Base-by-base conservation (phyloP, 2,113 vertebrate species). In the Porphyrio hochstetteri region DNA sequence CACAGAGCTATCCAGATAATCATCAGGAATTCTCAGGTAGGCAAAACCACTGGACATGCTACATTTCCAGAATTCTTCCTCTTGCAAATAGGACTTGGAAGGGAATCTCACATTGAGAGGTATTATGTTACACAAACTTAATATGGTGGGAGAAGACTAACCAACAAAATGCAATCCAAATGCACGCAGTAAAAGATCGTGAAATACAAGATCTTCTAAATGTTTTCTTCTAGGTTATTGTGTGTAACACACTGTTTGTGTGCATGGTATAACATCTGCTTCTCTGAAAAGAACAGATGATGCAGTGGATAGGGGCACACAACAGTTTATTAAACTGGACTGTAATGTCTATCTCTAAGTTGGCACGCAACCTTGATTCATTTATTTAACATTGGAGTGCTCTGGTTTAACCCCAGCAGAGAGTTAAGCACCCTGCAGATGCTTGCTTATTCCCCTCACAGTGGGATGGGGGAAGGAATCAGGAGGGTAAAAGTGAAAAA, bases 1-100 rank as follows among this genome's bases (percentile, higher is more conserved):
- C 99, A 15, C 99, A 99, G 98, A 99, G 99, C 96, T 99, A 99
- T 97, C 99, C 99, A 31, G 99, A 99, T 98, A 99, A 99, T 98
- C 99, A 99, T 96, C 99, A 99, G 97, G 99, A 99, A 91, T 99
- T 99, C 92, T 98, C 99, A 98, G 99, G 99, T 99, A 95, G 93
- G 96, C 77, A 91, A 74, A 95, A 86, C 68, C 48, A 38, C 50
- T 90, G 42, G 8, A 25, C 7, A 3, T 52, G 40, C 17, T 40
- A 24, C 11, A 27, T 90, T 92, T 93, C 27, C 48, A 35, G 40
- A 60, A 27, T 56, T 48, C 31, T 48, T 48, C 2, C 10, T 64
- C 35, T 83, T 86, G 79, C 23, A 77, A 69, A 33, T 17, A 63
- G 40, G 15, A 23, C 31, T 86, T 65, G 52, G 60, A 78, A 77